Evolutionary conservation across 2,888 invertebrate species (phyloP).

Genomic region (Psococerastis gibbosa): DNA sequence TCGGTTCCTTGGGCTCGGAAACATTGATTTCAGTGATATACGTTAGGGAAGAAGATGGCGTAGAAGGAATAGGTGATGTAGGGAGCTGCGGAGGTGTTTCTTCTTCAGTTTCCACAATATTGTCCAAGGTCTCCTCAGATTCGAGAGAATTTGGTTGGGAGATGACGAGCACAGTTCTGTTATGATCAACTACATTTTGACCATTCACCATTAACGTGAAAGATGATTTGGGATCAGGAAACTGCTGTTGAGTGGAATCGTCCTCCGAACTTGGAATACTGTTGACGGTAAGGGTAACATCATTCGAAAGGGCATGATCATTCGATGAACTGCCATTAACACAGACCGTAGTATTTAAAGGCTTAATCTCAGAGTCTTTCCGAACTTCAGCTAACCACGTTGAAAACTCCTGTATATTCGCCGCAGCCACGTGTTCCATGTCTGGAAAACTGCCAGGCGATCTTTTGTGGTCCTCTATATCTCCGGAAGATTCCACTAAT

Average conservation of each 20-base stretch:
- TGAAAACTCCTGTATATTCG: constrained; percentile 3
- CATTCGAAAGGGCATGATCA: background rate
- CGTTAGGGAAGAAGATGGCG: constrained; percentile 28
- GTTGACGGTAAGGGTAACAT: background rate
- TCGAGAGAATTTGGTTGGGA: constrained; percentile 6
- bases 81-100: constrained; percentile 25
- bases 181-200: background rate
- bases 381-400: constrained; percentile 1
- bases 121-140: constrained; percentile 14
- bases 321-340: background rate
- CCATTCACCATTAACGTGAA: constrained; percentile 3
- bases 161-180: background rate
- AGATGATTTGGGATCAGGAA: background rate
- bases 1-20: constrained; percentile 18
- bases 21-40: constrained; percentile 61
- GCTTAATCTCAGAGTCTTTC: background rate
- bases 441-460: background rate
- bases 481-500: background rate
- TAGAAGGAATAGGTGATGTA: constrained; percentile 25
- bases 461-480: background rate
- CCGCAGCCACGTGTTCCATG: background rate
- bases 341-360: background rate
- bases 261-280: background rate
- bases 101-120: constrained; percentile 21
- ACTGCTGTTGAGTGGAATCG: background rate